Base-by-base conservation (phyloP, 1,140 invertebrate genomes). In the Homalodisca vitripennis region DNA sequence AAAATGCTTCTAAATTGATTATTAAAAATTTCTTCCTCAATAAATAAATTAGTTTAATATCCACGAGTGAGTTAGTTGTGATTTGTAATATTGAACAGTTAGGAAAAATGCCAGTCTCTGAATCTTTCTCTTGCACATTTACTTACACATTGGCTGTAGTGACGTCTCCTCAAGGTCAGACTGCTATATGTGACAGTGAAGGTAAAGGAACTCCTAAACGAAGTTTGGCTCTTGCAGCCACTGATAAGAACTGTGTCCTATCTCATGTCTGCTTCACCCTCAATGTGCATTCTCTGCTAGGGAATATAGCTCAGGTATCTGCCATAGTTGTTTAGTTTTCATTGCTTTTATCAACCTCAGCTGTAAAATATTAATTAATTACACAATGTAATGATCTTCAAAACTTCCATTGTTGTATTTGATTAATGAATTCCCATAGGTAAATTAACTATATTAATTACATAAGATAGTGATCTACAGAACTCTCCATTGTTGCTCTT, bases 191-290 rank as follows among this genome's bases (percentile, higher is more conserved):
- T 47, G 27, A 60, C 22, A 6, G 13, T 12, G 14, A 47, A 22
- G 24, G 10, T 24, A 30, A 32, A 17, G 32, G 26, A 30, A 62
- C 51, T 1, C 30, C 67, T 1, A 68, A 62, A 26, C 67, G 34
- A n/a, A 68, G 51, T 55, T 32, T 68, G 30, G 51, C 67, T 41
- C 31, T 62, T 1, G 67, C 67, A 17, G 67, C 67, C 3, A 41
- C 51, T 20, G 41, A 68, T 24, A 68, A 68, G 41, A 55, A 68
- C 31, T 62, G 27, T 24, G 53, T 68, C 10, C 26, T 68, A 22
- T 68, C 67, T n/a, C 67, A 68, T 46, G 41, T 62, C 22, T 68
- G 67, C 31, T 68, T 68, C 55, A 68, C 67, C n/a, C 51, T 68
- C 30, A 68, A 57, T 32, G 27, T 57, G 13, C 29, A 57, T 68